Base-by-base conservation (phyloP, 2,113 vertebrate genomes). In the Nyctereutes procyonoides region DNA sequence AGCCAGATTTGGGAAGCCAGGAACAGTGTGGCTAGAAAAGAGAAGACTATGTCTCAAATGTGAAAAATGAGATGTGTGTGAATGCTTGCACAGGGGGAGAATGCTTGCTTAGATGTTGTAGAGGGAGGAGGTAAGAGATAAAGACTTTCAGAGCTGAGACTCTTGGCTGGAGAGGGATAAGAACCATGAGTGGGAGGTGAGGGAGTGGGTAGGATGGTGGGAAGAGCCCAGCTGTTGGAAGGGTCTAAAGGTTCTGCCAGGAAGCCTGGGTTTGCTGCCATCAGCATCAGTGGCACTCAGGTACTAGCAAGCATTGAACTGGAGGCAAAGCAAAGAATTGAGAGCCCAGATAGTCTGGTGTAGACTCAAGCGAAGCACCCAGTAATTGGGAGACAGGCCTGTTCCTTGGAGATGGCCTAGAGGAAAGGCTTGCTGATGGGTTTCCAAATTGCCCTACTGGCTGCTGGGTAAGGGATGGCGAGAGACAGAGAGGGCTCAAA, bases 1-100 rank as follows among this genome's bases (percentile, higher is more conserved):
- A 95, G 35, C 58, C 71, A 35, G 43, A 32, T 81, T 56, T 86
- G 92, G 55, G 69, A 79, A 97, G 85, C 48, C 58, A 35, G 69
- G 79, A 16, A 30, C 32, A 60, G 43, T 53, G 35, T 12, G 14
- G 51, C 92, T 85, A 48, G 30, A 58, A 80, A 58, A 60, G 24
- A 62, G 55, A 87, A 38, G 58, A 35, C 15, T 76, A 3, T 48
- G 77, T 90, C 58, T 88, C 69, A 30, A 30, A 1, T 20, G 79
- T 82, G 74, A 86, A 86, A 71, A 60, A 43, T 0, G 22, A 15
- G n/a, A 32, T 22, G 28, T 24, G 63, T 38, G 30, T 19, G 62
- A 30, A 67, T 65, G 38, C 4, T 53, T 13, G 32, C 48, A 17
- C 30, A 32, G 69, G 22, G 19, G 19, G 0, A 30, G 55, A n/a